A percentile compares a stretch with the other conserved stretches of the same genome.
Conservation (phyloP, 2,113 vertebrate species). For the Willisornis vidua region DNA sequence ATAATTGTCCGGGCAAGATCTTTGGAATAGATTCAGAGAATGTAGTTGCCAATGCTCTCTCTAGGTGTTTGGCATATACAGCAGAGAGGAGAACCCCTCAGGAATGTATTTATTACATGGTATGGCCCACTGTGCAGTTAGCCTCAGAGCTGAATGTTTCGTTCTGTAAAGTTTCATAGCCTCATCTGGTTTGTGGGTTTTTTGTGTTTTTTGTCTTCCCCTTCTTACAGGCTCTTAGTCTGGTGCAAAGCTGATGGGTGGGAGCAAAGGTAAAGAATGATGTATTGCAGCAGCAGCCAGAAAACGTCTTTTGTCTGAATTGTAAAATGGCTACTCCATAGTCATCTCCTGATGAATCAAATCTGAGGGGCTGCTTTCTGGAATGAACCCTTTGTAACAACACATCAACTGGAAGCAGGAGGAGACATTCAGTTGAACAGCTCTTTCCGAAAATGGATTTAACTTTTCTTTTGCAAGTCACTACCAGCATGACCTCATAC, state of each 20-base stretch:
- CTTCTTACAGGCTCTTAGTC: conserved; percentile 59
- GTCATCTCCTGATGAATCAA: conserved; percentile 70
- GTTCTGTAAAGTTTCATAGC: not conserved
- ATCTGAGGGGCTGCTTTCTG: conserved; percentile 76
- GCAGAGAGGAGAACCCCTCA: not conserved
- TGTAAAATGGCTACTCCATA: conserved; percentile 70
- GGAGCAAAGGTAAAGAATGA: conserved; percentile 80
- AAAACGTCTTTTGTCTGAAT: conserved; percentile 76
- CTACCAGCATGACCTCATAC: conserved; percentile 85
- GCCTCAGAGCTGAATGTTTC: conserved; percentile 41
- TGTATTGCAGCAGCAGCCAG: conserved; percentile 75
- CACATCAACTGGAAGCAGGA: conserved; percentile 65
- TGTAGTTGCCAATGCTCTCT: not conserved
- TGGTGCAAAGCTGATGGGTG: conserved; percentile 61
- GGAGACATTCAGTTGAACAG: conserved; percentile 72
- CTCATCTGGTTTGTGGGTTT: not conserved
- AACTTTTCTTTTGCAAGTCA: conserved; percentile 77
- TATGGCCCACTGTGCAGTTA: not conserved
- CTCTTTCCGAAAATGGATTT: conserved; percentile 76
- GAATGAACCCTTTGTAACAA: conserved; percentile 53
- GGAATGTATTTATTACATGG: not conserved
- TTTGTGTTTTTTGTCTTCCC: not conserved
- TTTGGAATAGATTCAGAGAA: not conserved
- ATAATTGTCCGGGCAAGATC: conserved; percentile 18
- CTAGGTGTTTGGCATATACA: not conserved